Percentiles rank a stretch among this genome's conserved stretches.
phyloP scores from a whole-genome alignment of 2,888 invertebrate species.

The Noctua comes region DNA sequence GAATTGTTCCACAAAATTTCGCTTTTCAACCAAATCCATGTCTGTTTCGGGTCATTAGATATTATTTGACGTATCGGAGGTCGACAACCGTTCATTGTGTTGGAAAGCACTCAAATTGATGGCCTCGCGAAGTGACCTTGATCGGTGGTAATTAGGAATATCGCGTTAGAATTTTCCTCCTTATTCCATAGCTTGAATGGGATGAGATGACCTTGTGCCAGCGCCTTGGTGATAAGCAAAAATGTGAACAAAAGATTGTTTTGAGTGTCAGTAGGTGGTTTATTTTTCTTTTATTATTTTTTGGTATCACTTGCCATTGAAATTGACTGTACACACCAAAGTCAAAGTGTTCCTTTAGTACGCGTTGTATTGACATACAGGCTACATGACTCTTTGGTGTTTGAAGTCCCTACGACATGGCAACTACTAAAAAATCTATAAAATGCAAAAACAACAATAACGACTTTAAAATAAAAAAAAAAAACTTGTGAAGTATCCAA shows the following conservation, averaged over 20 bases:
- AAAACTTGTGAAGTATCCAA: background rate
- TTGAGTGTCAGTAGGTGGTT: constrained; percentile 11
- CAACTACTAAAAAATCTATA: background rate
- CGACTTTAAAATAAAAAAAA: background rate
- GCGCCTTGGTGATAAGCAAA: constrained; percentile 33
- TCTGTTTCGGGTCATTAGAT: constrained; percentile 57
- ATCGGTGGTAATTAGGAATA: constrained; percentile 52
- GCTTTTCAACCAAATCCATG: constrained; percentile 53
- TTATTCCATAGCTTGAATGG: constrained; percentile 30
- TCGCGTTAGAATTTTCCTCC: constrained; percentile 47
- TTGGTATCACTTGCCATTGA: background rate
- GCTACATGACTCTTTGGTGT: background rate
- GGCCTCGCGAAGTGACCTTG: constrained; percentile 45
- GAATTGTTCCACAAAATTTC: constrained; percentile 59
- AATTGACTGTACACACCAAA: background rate
- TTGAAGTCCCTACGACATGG: too few species aligned
- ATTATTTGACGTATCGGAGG: constrained; percentile 55
- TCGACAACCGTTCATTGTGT: constrained; percentile 47
- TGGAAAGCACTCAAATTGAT: constrained; percentile 35
- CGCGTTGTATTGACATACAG: background rate
- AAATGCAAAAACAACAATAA: background rate
- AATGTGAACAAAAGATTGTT: constrained; percentile 25
- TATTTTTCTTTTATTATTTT: constrained; percentile 5
- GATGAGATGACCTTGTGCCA: constrained; percentile 44
- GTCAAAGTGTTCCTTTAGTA: background rate